phyloP scores from a whole-genome alignment of 2,888 invertebrate genomes.

The Melinaea menophilus region DNA sequence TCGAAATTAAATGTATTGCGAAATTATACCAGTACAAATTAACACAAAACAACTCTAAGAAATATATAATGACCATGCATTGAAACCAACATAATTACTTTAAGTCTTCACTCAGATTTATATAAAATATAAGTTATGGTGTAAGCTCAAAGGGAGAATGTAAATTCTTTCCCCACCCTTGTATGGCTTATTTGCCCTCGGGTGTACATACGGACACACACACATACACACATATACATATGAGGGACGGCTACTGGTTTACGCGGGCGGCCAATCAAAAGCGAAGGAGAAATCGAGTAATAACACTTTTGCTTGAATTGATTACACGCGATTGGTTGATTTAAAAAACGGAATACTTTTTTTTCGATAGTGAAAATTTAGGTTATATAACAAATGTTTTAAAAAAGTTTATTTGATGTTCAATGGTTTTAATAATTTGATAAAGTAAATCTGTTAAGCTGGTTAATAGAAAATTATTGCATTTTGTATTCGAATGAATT shows the following conservation, averaged over 20 bases:
- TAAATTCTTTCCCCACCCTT: constrained; percentile 11
- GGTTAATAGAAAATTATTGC: no score
- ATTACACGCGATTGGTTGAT: constrained; percentile 28
- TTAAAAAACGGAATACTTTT: constrained; percentile 16
- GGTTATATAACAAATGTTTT: background rate
- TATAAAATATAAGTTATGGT: no score
- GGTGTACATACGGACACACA: constrained; percentile 39
- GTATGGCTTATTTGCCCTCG: constrained; percentile 20
- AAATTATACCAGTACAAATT: background rate
- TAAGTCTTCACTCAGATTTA: background rate
- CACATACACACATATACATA: constrained; percentile 36
- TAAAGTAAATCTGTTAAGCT: no score
- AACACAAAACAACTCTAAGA: background rate
- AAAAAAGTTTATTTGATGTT: background rate
- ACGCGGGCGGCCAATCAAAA: constrained; percentile 70
- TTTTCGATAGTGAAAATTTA: background rate
- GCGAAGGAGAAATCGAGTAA: constrained; percentile 41
- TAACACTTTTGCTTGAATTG: constrained; percentile 25
- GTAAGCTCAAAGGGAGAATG: no score
- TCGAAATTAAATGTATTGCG: background rate
- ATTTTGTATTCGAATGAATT: no score
- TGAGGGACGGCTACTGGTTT: constrained; percentile 70
- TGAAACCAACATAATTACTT: background rate
- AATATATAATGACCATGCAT: background rate
- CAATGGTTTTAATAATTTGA: no score